Percentiles rank a stretch among this genome's conserved stretches.
phyloP scores from a whole-genome alignment of 2,113 vertebrate genomes.

The Leptobrachium leishanense region DNA sequence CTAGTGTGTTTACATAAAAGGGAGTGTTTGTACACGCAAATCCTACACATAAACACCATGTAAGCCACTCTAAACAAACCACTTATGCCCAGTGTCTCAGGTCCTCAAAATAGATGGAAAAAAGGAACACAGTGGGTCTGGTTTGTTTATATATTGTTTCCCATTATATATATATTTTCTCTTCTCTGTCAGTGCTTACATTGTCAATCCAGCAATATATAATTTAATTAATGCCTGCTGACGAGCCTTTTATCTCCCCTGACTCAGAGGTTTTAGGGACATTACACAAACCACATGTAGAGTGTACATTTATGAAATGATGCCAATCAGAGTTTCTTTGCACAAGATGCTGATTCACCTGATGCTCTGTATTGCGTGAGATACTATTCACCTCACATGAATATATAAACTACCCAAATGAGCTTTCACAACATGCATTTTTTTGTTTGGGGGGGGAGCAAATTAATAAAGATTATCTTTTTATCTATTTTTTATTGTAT shows the following conservation, averaged over 20 bases:
- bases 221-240: background rate
- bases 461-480: no score
- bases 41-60: background rate
- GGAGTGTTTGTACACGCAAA: background rate
- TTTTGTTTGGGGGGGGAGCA: no score
- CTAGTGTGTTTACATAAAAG: conserved; percentile 29
- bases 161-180: background rate
- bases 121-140: background rate
- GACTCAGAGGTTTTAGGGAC: background rate
- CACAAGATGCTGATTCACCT: no score
- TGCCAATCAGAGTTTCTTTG: no score
- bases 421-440: no score
- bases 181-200: background rate
- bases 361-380: no score
- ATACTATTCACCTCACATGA: no score
- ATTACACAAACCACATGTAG: no score
- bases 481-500: no score
- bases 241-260: background rate
- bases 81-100: background rate
- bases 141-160: background rate
- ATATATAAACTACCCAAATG: no score
- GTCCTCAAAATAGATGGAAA: background rate
- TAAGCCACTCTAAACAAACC: background rate
- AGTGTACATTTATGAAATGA: no score
- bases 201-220: background rate